These are phyloP conservation scores for Ceyx erithaca DNA, from an alignment of 2,797 vertebrate species.

Conservation along the genomic window DNA sequence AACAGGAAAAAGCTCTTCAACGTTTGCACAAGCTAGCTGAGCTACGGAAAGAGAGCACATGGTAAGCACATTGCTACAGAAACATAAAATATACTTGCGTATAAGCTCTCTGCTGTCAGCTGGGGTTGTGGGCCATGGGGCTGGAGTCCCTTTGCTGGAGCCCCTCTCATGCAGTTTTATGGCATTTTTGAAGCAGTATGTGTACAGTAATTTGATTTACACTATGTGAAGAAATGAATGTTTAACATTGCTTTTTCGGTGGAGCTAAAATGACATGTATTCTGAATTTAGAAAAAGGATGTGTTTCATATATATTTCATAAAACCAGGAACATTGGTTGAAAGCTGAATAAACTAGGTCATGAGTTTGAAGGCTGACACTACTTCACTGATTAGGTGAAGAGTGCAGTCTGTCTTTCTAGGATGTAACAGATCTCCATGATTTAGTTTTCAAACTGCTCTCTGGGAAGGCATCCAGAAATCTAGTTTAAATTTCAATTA, in stretches of 20 bases:
- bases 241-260: slow-evolving; percentile 60
- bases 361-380: slow-evolving; percentile 50
- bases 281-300: slow-evolving; percentile 47
- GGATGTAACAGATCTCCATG: slow-evolving; percentile 33
- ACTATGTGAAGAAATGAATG: slow-evolving; percentile 44
- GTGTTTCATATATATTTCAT: slow-evolving; percentile 56
- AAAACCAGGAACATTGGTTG: slow-evolving; percentile 16
- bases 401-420: slow-evolving; percentile 23
- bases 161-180: neutral
- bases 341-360: slow-evolving; percentile 53
- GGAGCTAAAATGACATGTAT: slow-evolving; percentile 39
- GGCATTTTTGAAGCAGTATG: neutral
- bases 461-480: slow-evolving; percentile 40
- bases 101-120: neutral
- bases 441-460: slow-evolving; percentile 30
- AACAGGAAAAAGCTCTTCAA: slow-evolving; percentile 87
- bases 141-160: neutral
- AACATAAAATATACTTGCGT: neutral
- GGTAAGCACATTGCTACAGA: slow-evolving; percentile 73
- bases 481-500: slow-evolving; percentile 22
- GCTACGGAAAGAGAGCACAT: slow-evolving; percentile 82
- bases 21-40: slow-evolving; percentile 86
- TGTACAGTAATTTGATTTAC: slow-evolving; percentile 35
- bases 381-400: slow-evolving; percentile 50
- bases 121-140: neutral